phyloP scores from a whole-genome alignment of 1,140 invertebrate species.

The Pentalonia nigronervosa region DNA sequence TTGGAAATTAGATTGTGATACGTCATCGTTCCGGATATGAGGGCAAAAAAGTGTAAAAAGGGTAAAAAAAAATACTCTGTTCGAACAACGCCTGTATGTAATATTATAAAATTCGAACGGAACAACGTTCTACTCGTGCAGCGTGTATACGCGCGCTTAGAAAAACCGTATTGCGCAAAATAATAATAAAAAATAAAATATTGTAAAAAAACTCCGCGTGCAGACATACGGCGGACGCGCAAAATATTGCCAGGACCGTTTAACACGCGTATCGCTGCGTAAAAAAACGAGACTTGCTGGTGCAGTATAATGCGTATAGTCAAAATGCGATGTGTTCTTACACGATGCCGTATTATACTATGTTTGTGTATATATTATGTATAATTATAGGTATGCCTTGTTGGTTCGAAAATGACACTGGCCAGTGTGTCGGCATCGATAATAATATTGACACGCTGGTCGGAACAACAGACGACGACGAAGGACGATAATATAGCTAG shows the following conservation, averaged over 20 bases:
- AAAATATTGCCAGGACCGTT: neutral
- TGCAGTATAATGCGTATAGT: neutral
- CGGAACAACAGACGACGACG: neutral
- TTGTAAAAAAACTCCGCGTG: neutral
- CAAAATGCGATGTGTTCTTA: no score
- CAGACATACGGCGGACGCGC: neutral
- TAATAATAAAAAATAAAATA: neutral
- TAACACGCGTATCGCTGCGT: no score
- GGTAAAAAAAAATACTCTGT: neutral
- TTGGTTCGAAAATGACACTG: no score
- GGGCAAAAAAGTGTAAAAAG: neutral
- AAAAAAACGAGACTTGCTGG: neutral
- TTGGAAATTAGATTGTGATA: conserved; percentile 45
- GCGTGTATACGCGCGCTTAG: no score
- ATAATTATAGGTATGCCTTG: neutral
- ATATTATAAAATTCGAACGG: neutral
- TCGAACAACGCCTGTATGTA: neutral
- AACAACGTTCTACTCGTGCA: neutral
- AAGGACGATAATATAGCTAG: neutral
- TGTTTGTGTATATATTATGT: no score
- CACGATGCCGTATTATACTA: no score
- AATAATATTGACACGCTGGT: neutral
- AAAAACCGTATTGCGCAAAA: neutral
- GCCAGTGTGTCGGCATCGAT: neutral
- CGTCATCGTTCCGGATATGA: conserved; percentile 25